Percentiles rank a stretch among this genome's conserved stretches.
These are phyloP conservation scores for Plodia interpunctella DNA, from an alignment of 1,140 invertebrate species.

Conservation along the genomic window DNA sequence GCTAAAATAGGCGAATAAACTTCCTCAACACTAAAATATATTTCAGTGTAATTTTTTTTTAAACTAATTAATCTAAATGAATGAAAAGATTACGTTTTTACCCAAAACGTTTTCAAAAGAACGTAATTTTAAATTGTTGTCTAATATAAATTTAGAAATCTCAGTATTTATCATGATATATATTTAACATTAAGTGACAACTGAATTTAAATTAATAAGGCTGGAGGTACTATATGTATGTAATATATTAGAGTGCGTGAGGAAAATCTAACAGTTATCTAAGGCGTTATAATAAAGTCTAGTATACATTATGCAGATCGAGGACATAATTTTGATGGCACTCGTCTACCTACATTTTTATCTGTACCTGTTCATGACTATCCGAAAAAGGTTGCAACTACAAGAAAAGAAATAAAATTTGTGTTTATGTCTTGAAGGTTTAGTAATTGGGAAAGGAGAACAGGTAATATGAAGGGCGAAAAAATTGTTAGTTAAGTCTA, in stretches of 20 bases:
- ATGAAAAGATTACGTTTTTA: neutral
- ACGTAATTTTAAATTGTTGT: too few species aligned
- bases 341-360: constrained; percentile 47
- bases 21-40: neutral
- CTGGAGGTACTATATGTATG: neutral
- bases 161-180: too few species aligned
- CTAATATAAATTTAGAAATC: too few species aligned
- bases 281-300: constrained; percentile 7
- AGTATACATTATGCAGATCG: constrained; percentile 13
- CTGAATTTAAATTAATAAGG: too few species aligned
- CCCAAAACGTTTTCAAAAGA: too few species aligned
- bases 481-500: neutral
- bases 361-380: constrained; percentile 71
- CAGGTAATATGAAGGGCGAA: constrained; percentile 15
- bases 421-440: constrained; percentile 46
- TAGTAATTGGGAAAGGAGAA: constrained; percentile 25
- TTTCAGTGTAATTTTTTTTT: too few species aligned
- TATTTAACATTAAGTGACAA: too few species aligned
- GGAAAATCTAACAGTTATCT: constrained; percentile 4
- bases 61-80: neutral
- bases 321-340: constrained; percentile 39
- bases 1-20: neutral
- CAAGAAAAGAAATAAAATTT: constrained; percentile 64
- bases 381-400: constrained; percentile 75
- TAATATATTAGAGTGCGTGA: neutral